Conservation (phyloP, 2,888 invertebrate genomes). For the Aphodius sticticus region DNA sequence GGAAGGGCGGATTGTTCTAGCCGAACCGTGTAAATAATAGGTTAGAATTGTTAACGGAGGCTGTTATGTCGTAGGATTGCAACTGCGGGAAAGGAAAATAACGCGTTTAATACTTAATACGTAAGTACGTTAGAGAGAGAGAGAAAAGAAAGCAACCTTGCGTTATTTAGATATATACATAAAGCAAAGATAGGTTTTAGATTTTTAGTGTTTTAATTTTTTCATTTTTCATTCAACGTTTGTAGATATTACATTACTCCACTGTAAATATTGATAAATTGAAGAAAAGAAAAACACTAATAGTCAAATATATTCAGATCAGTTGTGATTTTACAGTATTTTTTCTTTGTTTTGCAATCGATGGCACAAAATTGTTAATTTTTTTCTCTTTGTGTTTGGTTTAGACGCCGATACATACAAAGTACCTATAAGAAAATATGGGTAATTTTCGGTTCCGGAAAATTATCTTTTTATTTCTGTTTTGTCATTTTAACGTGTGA, state of each 20-base stretch:
- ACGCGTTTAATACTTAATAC: slow-evolving; percentile 6
- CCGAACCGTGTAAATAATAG: neutral
- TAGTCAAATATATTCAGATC: neutral
- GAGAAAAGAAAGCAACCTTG: neutral
- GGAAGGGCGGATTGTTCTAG: slow-evolving; percentile 84
- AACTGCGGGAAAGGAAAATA: neutral
- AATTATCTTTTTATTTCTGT: slow-evolving; percentile 33
- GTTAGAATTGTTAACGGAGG: slow-evolving; percentile 7
- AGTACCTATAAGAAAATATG: slow-evolving; percentile 30
- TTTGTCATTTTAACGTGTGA: slow-evolving; percentile 12
- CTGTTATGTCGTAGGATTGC: slow-evolving; percentile 11
- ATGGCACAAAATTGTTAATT: neutral
- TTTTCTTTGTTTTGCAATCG: neutral
- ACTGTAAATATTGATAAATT: neutral
- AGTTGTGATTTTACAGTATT: slow-evolving; percentile 21
- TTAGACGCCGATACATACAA: neutral
- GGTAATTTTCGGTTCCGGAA: slow-evolving; percentile 28
- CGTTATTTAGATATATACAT: neutral
- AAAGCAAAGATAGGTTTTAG: neutral
- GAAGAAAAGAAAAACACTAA: slow-evolving; percentile 13
- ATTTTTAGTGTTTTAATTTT: neutral
- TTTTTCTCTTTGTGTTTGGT: neutral
- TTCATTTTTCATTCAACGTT: neutral
- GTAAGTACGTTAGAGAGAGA: neutral
- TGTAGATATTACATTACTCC: neutral